Evolutionary conservation across 2,797 vertebrate genomes (phyloP).

Genomic region (Acanthurus leucopareius): DNA sequence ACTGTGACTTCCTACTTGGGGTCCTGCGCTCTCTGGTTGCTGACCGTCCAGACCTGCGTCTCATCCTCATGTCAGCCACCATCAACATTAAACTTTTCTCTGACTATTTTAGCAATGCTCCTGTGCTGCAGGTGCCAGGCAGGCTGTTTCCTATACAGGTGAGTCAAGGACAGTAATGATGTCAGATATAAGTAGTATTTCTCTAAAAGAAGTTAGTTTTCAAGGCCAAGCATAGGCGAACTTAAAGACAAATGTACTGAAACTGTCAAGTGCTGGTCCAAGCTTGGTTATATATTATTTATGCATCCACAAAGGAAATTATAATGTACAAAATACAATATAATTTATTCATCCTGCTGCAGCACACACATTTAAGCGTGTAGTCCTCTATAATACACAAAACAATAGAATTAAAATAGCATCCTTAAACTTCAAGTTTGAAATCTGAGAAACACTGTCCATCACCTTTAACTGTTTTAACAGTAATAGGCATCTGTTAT

Average conservation of each 20-base stretch:
- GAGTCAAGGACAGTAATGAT: background rate
- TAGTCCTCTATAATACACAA: too few species aligned
- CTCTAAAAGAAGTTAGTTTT: background rate
- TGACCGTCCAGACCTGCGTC: conserved; percentile 83
- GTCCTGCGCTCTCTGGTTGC: conserved; percentile 88
- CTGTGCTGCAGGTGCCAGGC: conserved; percentile 94
- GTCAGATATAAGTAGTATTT: background rate
- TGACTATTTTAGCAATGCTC: conserved; percentile 87
- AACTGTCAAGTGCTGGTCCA: too few species aligned
- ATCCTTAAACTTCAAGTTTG: too few species aligned
- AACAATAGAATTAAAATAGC: too few species aligned
- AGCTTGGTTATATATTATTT: background rate
- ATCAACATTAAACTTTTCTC: conserved; percentile 95
- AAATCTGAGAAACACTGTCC: too few species aligned
- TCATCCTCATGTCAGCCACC: conserved; percentile 96
- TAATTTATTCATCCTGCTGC: too few species aligned
- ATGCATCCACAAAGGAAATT: background rate
- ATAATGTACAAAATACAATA: too few species aligned
- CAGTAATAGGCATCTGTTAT: background rate
- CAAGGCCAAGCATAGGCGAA: background rate
- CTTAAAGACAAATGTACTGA: too few species aligned
- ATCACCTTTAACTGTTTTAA: background rate
- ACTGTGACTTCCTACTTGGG: conserved; percentile 93
- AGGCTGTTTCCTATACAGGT: conserved; percentile 94
- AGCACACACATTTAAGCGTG: too few species aligned